Conservation (phyloP, 2,888 invertebrate species). For the Crematogaster levior region DNA sequence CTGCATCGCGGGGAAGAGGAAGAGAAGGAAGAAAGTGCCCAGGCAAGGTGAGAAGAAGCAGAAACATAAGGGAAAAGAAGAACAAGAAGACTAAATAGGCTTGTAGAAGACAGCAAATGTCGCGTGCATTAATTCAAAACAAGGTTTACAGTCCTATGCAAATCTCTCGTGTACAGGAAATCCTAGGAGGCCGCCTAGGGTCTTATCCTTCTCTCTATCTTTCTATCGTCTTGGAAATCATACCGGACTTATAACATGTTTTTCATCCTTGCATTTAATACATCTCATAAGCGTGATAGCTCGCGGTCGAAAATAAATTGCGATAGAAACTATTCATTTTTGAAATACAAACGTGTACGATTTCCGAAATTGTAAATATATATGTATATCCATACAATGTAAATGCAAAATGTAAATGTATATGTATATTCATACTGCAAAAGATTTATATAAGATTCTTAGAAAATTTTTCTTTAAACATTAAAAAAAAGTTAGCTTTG, state of each 20-base stretch:
- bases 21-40: slow-evolving; percentile 12
- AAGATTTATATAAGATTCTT: not conserved
- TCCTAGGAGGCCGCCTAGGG: slow-evolving; percentile 67
- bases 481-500: not conserved
- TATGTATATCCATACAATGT: not conserved
- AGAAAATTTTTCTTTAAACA: not conserved
- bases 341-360: not conserved
- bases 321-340: slow-evolving; percentile 16
- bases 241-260: slow-evolving; percentile 44
- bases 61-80: slow-evolving; percentile 47
- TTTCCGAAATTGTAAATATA: slow-evolving; percentile 7
- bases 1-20: slow-evolving; percentile 19
- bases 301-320: slow-evolving; percentile 40
- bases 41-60: slow-evolving; percentile 21
- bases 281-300: slow-evolving; percentile 48
- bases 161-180: slow-evolving; percentile 81
- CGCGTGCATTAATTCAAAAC: slow-evolving; percentile 79
- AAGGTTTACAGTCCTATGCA: slow-evolving; percentile 75
- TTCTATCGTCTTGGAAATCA: slow-evolving; percentile 35
- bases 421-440: not conserved
- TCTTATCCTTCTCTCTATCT: slow-evolving; percentile 49
- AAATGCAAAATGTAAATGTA: not conserved
- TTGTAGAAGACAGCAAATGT: slow-evolving; percentile 75
- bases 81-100: slow-evolving; percentile 65
- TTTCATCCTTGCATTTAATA: slow-evolving; percentile 57